Evolutionary conservation across 1,140 invertebrate genomes (phyloP).

Genomic region (Ctenoplectra terminalis): DNA sequence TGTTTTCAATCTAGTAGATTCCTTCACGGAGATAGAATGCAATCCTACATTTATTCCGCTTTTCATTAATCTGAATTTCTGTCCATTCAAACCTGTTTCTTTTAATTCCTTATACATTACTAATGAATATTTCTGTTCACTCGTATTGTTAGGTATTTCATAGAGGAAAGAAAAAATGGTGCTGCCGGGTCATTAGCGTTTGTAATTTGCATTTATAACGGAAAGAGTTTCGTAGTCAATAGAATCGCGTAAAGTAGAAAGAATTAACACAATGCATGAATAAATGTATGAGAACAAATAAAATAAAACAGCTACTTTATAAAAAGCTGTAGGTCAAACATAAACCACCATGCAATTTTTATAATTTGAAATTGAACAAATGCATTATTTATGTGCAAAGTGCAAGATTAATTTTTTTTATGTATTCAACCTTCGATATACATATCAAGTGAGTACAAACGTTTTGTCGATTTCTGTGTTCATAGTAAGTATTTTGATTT

Average conservation of each 20-base stretch:
- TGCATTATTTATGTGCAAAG: too few species aligned
- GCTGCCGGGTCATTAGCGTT: not conserved
- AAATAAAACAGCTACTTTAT: not conserved
- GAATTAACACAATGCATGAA: not conserved
- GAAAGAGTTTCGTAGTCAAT: not conserved
- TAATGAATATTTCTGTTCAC: conserved; percentile 5
- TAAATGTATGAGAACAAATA: not conserved
- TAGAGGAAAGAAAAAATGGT: not conserved
- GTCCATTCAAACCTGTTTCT: conserved; percentile 11
- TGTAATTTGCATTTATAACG: not conserved
- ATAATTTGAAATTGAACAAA: not conserved
- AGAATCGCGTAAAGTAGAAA: not conserved
- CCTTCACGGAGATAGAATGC: not conserved
- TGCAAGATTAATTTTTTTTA: too few species aligned
- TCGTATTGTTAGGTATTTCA: not conserved
- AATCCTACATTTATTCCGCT: not conserved
- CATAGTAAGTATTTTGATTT: too few species aligned
- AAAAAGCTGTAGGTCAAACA: not conserved
- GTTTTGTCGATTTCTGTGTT: too few species aligned
- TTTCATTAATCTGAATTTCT: conserved; percentile 27
- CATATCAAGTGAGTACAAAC: too few species aligned
- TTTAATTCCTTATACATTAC: conserved; percentile 5
- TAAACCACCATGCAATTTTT: not conserved
- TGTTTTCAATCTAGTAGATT: conserved; percentile 16
- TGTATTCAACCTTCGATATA: too few species aligned